Base-by-base conservation (phyloP, 2,113 vertebrate species). In the Nothocercus nigrocapillus region DNA sequence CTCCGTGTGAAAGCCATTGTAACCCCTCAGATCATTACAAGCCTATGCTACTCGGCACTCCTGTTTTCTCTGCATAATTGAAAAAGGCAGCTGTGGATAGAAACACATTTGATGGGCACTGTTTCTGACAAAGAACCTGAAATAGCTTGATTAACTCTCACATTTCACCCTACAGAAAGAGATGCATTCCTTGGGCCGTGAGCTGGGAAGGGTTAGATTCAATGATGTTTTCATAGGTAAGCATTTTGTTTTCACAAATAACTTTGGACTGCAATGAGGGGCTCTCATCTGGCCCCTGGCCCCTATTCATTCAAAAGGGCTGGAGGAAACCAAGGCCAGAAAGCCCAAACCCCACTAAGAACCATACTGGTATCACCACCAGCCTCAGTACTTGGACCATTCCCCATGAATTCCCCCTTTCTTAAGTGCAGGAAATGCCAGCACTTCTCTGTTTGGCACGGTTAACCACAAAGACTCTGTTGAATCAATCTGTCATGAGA, bases 1-100 rank as follows among this genome's bases (percentile, higher is more conserved):
- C 75, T 79, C 54, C 22, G 38, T 70, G 40, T 80, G 63, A 85
- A 80, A 89, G 73, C 77, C 83, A 61, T 20, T 61, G 42, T 77
- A 75, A 17, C 63, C 62, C 56, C 91, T 84, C 85, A 87, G 82
- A 88, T 85, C 61, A 38, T 75, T 73, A 78, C 54, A 47, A 64
- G 62, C 38, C 73, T 56, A n/a, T 5, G 36, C 51, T 70, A 49
- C 69, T 77, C 49, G 6, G 61, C 73, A 44, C 67, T 93, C 70
- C 17, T 49, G 56, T 81, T 91, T 88, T 53, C 74, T 36, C 74
- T 86, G 73, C 54, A 78, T 89, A 91, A 91, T 70, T 94, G 61
- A 76, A 92, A 95, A 93, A 81, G 90, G 84, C 87, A 89, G 87
- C 77, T 81, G 80, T 86, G 82, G 83, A 89, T 27, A 75, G 89